These are phyloP conservation scores for Smutsia temminckii DNA, from an alignment of 2,797 vertebrate genomes.

Conservation along the genomic window DNA sequence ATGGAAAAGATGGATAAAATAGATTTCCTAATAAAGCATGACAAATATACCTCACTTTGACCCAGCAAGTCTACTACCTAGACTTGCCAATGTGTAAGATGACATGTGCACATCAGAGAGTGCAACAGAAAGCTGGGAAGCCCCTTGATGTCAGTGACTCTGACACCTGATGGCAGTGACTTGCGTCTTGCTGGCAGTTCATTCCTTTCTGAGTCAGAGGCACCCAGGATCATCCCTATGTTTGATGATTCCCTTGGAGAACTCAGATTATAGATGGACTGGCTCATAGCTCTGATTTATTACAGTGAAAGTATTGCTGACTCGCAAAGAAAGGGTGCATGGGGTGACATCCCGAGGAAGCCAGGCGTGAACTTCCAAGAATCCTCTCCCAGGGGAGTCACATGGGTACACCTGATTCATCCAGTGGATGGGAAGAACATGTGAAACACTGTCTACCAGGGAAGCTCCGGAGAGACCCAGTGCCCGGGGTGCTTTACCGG, in stretches of 20 bases:
- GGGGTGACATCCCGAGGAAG: background rate
- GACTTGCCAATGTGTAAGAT: no score
- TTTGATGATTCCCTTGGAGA: background rate
- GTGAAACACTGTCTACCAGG: background rate
- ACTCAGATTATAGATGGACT: background rate
- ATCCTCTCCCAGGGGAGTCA: background rate
- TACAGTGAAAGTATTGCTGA: background rate
- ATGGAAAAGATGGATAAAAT: background rate
- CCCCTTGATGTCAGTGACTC: no score
- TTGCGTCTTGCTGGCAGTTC: background rate
- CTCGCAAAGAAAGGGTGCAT: background rate
- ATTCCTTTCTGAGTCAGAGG: rapidly evolving
- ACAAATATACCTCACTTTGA: no score
- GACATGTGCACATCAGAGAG: no score
- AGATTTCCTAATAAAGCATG: background rate
- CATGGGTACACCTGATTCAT: background rate
- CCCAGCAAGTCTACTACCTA: no score
- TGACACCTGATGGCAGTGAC: no score
- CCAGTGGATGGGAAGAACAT: rapidly evolving
- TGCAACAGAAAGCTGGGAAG: no score
- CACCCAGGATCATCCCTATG: background rate
- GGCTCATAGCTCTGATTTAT: background rate
- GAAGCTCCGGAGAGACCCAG: background rate
- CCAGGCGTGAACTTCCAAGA: no score
- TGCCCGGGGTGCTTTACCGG: background rate